Percentiles rank a stretch among this genome's conserved stretches.
These are phyloP conservation scores for Caenorhabditis becei DNA, from an alignment of 2,888 invertebrate genomes.

Conservation along the genomic window DNA sequence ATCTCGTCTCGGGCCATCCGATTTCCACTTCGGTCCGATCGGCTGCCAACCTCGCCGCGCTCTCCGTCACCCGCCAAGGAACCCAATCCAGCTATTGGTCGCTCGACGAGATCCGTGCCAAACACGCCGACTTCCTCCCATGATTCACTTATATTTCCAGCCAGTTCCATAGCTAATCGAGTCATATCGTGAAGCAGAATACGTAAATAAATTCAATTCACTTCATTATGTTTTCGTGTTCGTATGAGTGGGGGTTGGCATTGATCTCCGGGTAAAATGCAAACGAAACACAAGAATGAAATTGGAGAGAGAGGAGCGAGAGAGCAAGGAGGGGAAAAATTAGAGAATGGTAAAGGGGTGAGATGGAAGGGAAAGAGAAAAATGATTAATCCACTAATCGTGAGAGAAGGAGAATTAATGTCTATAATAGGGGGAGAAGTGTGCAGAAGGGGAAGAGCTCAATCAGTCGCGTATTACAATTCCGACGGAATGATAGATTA, in stretches of 20 bases:
- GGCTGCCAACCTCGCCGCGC: conserved; percentile 88
- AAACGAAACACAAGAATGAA: conserved; percentile 19
- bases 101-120: conserved; percentile 50
- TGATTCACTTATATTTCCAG: conserved; percentile 12
- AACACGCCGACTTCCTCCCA: conserved; percentile 34
- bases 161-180: conserved; percentile 1
- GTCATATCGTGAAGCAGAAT: conserved; percentile 1
- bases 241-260: conserved; percentile 3
- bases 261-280: conserved; percentile 36
- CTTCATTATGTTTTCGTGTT: conserved; percentile 36
- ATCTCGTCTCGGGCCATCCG: conserved; percentile 84
- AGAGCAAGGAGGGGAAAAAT: conserved; percentile 9
- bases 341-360: neutral
- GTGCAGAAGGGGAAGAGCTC: neutral
- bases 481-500: conserved; percentile 33
- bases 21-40: conserved; percentile 86
- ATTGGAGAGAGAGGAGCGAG: neutral
- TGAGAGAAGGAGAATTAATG: conserved; percentile 15
- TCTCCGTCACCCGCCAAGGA: conserved; percentile 89
- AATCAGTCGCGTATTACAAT: conserved; percentile 8
- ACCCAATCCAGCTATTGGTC: conserved; percentile 88
- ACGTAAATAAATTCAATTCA: conserved; percentile 28
- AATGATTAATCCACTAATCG: conserved; percentile 1
- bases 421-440: conserved; percentile 2
- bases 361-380: conserved; percentile 1